Evolutionary conservation across 64 coral and sea anemone species (phyloP), one percentile per base, ranked within the genome.

Genomic region (Montipora efflorescens): DNA sequence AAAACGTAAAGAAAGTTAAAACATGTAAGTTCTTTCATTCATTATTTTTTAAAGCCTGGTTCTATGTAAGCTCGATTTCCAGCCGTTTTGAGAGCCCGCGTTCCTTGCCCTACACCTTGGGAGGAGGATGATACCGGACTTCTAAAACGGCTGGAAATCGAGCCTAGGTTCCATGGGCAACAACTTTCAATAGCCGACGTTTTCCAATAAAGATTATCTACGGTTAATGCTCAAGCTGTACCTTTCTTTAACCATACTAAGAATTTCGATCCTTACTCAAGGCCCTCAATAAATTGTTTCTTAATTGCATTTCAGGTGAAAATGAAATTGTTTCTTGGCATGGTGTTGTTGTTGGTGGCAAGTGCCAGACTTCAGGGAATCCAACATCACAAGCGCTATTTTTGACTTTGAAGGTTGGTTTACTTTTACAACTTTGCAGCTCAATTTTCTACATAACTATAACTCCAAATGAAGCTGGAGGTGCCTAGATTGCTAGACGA

Each of bases 361-460:
- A 95, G 69, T 98, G 96, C 77, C 79, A 84, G 59, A 79, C 77
- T 45, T 67, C 90, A 14, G 84, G 84, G 53, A 47, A 66, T 20
- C 67, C 80, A 10, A 59, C 89, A 81, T 78, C 90, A 28, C 83
- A 98, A 59, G 80, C 81, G 18, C 95, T 95, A 8, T 95, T 95
- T 78, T 47, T 98, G 59, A 84, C 75, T 21, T 90, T 98, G 46
- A 47, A 83, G 79, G 96, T 98, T 78, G 85, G 92, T 84, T 55
- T 14, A 21, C 5, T 43, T 55, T 7, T 55, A 55, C 52, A 7
- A 55, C 10, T 10, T 55, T 55, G 52, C 52, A 36, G 36, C 36
- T 1, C 36, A 36, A 36, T 36, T 36, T 36, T 2, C 36, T 36
- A 36, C 36, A 36, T 36, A 36, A 36, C 36, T 36, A 36, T 36